Evolutionary conservation across 1,140 invertebrate species (phyloP).

Genomic region (Hylaeus anthracinus): DNA sequence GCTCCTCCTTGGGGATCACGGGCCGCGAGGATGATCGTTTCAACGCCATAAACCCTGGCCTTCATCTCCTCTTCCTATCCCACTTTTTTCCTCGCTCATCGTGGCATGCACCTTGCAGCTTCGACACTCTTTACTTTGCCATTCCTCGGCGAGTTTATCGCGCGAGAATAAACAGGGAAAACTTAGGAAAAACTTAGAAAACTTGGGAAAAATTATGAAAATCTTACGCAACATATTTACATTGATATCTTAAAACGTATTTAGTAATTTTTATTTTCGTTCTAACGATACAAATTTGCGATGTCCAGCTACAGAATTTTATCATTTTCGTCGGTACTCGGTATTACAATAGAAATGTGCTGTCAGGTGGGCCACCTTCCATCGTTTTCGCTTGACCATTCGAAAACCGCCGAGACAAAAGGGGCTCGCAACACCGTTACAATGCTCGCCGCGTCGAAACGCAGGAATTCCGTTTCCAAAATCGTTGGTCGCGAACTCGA

Average conservation of each 20-base stretch:
- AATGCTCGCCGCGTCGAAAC: neutral
- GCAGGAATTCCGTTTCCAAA: constrained; percentile 20
- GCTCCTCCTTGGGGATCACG: constrained; percentile 4
- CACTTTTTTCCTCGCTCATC: neutral
- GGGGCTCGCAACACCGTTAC: neutral
- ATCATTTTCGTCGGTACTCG: no score
- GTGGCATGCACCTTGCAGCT: neutral
- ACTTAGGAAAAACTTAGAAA: neutral
- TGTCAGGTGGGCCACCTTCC: no score
- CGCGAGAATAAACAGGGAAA: neutral
- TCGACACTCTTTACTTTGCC: constrained; percentile 6
- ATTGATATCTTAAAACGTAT: no score
- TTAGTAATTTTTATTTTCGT: no score
- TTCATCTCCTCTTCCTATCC: constrained; percentile 1
- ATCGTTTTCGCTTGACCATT: no score
- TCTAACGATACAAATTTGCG: no score
- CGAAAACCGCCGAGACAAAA: neutral
- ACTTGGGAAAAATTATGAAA: no score
- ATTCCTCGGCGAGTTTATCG: constrained; percentile 3
- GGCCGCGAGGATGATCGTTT: constrained; percentile 10
- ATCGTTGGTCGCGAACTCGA: constrained; percentile 4
- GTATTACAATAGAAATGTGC: no score
- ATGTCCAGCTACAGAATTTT: no score
- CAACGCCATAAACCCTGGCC: constrained; percentile 27
- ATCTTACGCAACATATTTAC: no score